Evolutionary conservation across 2,113 vertebrate species (phyloP), one percentile per base, ranked within the genome.

Genomic region (Coptodon rendalli): DNA sequence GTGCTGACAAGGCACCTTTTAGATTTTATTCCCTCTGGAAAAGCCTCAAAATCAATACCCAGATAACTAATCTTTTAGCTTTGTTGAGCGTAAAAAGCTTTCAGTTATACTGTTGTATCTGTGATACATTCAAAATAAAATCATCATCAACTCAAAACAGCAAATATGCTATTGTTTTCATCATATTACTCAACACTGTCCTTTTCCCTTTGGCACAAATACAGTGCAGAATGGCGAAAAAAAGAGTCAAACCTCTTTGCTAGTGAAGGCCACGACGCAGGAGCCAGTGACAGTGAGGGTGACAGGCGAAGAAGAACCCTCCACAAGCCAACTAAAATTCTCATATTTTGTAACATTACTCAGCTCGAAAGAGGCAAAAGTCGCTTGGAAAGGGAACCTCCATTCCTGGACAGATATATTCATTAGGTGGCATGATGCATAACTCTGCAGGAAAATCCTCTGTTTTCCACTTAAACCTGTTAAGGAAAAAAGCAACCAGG

Each of bases 401-500:
- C 93, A 90, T 97, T 34, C 96, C 97, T 0, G 97, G 92, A 2
- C 93, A 93, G 92, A 98, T 96, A 27, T 97, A 97, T 68, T 98
- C 98, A 91, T 97, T 94, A 11, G 83, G 48, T 0, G 98, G 98
- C 5, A 38, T 90, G 89, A 99, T 97, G 57, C 94, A 96, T 90
- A 98, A 96, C 82, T 96, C 95, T 7, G 97, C 95, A 73, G 95
- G 92, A 66, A 97, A 96, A 63, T 78, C 92, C 73, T 93, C 92
- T 4, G 76, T 24, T 52, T 97, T 96, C 98, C 98, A 99, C 16
- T 95, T 94, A 91, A 98, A 98, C 83, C 98, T 99, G 86, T 52
- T 76, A 19, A 80, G 29, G 43, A 38, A 59, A 53, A 82, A 53
- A 27, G 7, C 9, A 93, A 29, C 76, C 5, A 45, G 40, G 6